These are phyloP conservation scores for Nycticryphes semicollaris DNA, from an alignment of 2,113 vertebrate genomes.

Conservation along the genomic window DNA sequence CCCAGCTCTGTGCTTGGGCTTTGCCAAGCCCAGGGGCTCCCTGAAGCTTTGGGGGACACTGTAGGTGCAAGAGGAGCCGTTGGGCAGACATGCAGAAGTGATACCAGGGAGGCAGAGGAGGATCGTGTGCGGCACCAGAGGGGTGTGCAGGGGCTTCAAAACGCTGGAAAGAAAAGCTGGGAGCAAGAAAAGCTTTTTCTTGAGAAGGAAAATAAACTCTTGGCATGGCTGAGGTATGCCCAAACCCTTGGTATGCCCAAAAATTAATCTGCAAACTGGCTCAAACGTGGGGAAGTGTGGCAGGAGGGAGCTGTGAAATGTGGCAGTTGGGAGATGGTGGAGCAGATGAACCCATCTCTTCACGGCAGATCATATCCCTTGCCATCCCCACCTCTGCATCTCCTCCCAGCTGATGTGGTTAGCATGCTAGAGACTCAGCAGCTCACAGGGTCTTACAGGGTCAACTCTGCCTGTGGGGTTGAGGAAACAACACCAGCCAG, in stretches of 20 bases:
- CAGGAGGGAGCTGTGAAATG: neutral
- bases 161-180: neutral
- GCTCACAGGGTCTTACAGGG: neutral
- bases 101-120: neutral
- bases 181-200: neutral
- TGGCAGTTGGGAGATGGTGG: neutral
- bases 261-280: neutral
- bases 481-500: neutral
- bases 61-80: neutral
- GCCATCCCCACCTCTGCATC: neutral
- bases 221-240: neutral
- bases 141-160: neutral
- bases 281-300: neutral
- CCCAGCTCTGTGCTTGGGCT: neutral
- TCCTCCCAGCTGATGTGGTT: neutral
- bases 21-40: neutral
- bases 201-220: neutral
- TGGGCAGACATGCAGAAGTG: rapidly evolving
- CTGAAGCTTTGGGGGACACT: neutral
- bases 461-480: neutral
- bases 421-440: neutral
- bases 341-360: neutral
- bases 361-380: neutral
- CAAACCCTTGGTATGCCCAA: neutral
- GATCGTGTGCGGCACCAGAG: neutral